Conservation (phyloP, 2,888 invertebrate genomes). For the Leptinotarsa peninsularis region DNA sequence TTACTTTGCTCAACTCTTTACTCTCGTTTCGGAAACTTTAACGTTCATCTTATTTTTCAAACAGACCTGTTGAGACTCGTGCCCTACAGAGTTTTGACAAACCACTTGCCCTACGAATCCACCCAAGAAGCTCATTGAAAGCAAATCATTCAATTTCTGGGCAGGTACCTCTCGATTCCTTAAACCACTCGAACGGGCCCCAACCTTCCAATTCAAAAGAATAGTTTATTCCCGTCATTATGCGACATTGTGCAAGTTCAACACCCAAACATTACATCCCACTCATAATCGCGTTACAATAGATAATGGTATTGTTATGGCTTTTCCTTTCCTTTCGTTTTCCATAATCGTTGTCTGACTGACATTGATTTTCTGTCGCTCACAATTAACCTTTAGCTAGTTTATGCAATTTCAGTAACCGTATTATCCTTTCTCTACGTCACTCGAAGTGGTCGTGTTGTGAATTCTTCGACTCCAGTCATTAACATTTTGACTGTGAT, state of each 20-base stretch:
- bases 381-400: constrained; percentile 31
- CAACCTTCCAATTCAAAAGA: constrained; percentile 1
- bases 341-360: constrained; percentile 27
- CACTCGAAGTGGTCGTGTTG: not conserved
- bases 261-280: constrained; percentile 28
- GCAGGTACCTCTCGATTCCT: not conserved
- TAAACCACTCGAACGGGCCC: not conserved
- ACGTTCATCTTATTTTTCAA: too few species aligned
- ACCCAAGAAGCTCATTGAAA: not conserved
- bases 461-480: not conserved
- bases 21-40: too few species aligned
- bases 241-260: constrained; percentile 20
- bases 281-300: constrained; percentile 14
- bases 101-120: not conserved
- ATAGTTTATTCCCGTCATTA: not conserved
- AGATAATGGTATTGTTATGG: constrained; percentile 24
- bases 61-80: too few species aligned
- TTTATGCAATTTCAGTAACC: constrained; percentile 19
- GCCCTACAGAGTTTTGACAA: too few species aligned
- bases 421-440: constrained; percentile 29
- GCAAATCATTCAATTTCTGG: not conserved
- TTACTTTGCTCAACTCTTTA: too few species aligned
- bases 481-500: not conserved
- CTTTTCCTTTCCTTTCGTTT: constrained; percentile 25
- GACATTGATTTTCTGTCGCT: constrained; percentile 39